A percentile compares a stretch with the other conserved stretches of the same genome.
Conservation (phyloP, 2,113 vertebrate species). For the Promerops cafer region DNA sequence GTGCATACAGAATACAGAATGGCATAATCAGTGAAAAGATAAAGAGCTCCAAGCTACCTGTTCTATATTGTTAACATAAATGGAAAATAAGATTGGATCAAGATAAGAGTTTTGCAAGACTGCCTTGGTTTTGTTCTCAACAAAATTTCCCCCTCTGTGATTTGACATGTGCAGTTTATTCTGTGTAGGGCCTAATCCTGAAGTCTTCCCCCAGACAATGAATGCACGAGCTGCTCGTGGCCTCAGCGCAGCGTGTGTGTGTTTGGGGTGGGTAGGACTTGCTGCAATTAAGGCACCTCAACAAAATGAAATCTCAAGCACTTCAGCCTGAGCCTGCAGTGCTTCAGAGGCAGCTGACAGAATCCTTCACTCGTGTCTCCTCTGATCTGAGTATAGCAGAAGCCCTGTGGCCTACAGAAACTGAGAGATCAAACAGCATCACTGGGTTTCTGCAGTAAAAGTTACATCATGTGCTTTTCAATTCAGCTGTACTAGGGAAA, state of each 20-base stretch:
- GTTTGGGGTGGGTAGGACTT: background rate
- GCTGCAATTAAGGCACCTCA: background rate
- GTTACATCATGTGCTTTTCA: background rate
- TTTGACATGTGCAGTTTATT: background rate
- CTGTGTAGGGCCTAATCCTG: background rate
- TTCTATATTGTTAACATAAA: slow-evolving; percentile 35
- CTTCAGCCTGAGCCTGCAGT: background rate
- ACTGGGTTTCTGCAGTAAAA: background rate
- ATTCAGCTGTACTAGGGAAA: background rate
- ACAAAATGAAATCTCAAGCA: background rate
- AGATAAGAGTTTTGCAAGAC: background rate
- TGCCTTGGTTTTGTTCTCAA: background rate
- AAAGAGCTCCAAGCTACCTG: background rate
- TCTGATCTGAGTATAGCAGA: background rate
- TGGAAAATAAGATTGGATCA: slow-evolving; percentile 17
- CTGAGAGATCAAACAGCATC: background rate
- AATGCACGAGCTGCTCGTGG: fast-evolving
- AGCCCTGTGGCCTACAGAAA: background rate
- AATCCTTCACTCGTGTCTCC: background rate
- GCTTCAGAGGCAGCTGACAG: background rate
- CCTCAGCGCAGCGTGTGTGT: background rate
- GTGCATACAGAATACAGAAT: background rate
- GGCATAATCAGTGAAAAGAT: slow-evolving; percentile 16
- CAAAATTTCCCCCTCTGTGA: background rate
- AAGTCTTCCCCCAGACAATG: background rate